Evolutionary conservation across 2,797 vertebrate genomes (phyloP).

Genomic region (Bovichtus diacanthus): DNA sequence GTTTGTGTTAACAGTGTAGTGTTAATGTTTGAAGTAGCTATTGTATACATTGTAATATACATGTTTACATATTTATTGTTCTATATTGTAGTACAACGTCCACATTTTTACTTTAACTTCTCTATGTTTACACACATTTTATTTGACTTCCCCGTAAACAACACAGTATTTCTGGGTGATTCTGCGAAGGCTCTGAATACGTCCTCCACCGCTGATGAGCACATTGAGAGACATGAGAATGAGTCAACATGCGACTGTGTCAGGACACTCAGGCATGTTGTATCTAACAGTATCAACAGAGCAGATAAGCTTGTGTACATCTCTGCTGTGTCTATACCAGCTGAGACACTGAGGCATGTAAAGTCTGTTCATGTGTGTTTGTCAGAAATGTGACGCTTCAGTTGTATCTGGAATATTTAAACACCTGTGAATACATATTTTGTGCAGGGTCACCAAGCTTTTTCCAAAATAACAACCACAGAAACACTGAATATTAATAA

Average conservation of each 20-base stretch:
- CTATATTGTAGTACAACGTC: too few relatives aligned
- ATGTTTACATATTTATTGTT: too few relatives aligned
- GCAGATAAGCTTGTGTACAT: slow-evolving; percentile 36
- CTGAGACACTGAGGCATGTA: slow-evolving; percentile 22
- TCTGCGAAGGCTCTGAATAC: background rate
- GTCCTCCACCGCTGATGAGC: background rate
- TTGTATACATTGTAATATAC: too few relatives aligned
- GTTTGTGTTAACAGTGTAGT: background rate
- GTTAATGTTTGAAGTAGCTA: too few relatives aligned
- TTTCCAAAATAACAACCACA: background rate
- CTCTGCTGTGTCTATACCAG: slow-evolving; percentile 28
- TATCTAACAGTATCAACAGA: slow-evolving; percentile 4
- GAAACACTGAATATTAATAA: background rate
- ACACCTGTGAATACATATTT: background rate
- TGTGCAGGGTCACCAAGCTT: background rate
- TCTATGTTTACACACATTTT: too few relatives aligned
- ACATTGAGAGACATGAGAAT: background rate
- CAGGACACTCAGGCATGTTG: background rate
- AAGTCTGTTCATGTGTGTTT: background rate
- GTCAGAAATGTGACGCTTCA: background rate
- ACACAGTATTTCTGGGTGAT: background rate
- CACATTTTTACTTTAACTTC: too few relatives aligned
- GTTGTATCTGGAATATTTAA: background rate
- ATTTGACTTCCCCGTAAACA: too few relatives aligned
- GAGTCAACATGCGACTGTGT: too few relatives aligned